These are phyloP conservation scores for Cataglyphis cursor DNA, from an alignment of 2,888 invertebrate species.

Conservation along the genomic window DNA sequence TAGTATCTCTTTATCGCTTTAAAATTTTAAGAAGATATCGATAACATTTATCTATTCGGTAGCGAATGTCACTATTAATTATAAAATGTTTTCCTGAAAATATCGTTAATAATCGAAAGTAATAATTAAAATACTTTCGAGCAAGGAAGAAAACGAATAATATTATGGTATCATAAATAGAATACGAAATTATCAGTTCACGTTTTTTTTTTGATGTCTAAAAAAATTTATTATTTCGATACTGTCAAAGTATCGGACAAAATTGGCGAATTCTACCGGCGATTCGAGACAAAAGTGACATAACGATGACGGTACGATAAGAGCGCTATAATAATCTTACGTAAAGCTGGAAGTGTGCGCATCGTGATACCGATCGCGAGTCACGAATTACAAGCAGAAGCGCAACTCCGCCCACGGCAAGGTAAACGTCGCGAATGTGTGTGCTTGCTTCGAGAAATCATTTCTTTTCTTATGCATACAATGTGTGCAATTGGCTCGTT, in stretches of 20 bases:
- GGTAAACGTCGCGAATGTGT: background rate
- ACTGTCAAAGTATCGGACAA: background rate
- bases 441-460: background rate
- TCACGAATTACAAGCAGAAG: slow-evolving; percentile 24
- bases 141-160: slow-evolving; percentile 17
- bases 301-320: slow-evolving; percentile 19
- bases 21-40: background rate
- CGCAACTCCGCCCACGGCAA: slow-evolving; percentile 26
- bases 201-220: background rate
- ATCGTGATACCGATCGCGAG: slow-evolving; percentile 31
- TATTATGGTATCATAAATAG: background rate
- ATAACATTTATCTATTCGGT: background rate
- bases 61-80: background rate
- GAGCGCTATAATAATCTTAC: slow-evolving; percentile 32
- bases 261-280: background rate
- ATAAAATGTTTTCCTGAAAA: background rate
- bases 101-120: background rate
- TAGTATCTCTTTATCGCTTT: background rate
- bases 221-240: background rate
- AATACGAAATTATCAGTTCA: background rate
- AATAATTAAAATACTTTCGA: slow-evolving; percentile 15
- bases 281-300: slow-evolving; percentile 6
- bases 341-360: slow-evolving; percentile 30
- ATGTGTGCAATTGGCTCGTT: background rate
- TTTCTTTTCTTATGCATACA: background rate